phyloP scores from a whole-genome alignment of 2,113 vertebrate genomes.

The Marcusenius ussheri region DNA sequence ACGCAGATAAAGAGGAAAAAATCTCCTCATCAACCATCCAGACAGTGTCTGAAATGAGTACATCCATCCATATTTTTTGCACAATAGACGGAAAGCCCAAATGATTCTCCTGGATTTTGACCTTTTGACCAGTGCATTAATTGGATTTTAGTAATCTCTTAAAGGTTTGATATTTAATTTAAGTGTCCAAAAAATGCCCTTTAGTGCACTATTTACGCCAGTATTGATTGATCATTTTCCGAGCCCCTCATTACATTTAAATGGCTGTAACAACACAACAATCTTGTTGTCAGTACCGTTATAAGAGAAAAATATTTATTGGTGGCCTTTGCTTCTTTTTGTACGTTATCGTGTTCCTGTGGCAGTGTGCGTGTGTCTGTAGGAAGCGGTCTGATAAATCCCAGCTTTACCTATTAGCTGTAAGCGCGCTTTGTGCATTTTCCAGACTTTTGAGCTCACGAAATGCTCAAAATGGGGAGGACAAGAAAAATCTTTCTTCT shows the following conservation, averaged over 20 bases:
- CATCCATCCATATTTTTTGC: conserved; percentile 39
- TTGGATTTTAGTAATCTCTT: conserved; percentile 58
- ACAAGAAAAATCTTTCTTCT: conserved; percentile 22
- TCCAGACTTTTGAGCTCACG: conserved; percentile 43
- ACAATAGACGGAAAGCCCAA: conserved; percentile 45
- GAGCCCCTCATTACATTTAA: conserved; percentile 49
- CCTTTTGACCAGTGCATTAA: conserved; percentile 63
- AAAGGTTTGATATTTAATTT: conserved; percentile 46
- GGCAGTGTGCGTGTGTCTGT: conserved; percentile 26
- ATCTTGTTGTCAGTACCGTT: conserved; percentile 41
- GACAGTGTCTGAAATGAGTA: conserved; percentile 31
- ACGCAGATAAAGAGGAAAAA: conserved; percentile 38
- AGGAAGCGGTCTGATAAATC: conserved; percentile 46
- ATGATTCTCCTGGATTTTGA: conserved; percentile 51
- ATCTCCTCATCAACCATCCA: conserved; percentile 39
- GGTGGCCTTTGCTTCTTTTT: conserved; percentile 34
- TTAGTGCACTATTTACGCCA: conserved; percentile 53
- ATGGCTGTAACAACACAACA: conserved; percentile 40
- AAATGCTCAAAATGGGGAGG: conserved; percentile 35
- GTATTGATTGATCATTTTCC: conserved; percentile 49
- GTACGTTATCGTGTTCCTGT: conserved; percentile 43
- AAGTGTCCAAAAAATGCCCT: conserved; percentile 41
- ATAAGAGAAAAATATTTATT: conserved; percentile 49
- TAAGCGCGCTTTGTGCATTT: conserved; percentile 33
- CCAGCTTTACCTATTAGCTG: conserved; percentile 28